phyloP scores from a whole-genome alignment of 1,140 invertebrate species.

The Archivesica marissinica region DNA sequence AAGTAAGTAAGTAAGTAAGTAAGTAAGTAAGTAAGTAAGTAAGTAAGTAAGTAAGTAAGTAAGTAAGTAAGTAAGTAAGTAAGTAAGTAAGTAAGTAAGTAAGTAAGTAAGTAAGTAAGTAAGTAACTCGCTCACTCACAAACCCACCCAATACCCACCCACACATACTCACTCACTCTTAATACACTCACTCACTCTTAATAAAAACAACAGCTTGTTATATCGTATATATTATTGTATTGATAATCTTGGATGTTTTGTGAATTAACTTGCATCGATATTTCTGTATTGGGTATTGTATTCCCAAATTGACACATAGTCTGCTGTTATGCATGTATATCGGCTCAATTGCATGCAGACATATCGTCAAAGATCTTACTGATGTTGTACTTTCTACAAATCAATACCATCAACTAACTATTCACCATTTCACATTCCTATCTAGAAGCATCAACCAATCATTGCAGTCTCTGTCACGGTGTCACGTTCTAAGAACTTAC shows the following conservation, averaged over 20 bases:
- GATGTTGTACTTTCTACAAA: background rate
- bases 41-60: background rate
- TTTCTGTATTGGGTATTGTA: too few relatives aligned
- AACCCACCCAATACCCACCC: too few relatives aligned
- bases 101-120: background rate
- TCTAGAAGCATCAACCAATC: background rate
- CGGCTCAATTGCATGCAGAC: background rate
- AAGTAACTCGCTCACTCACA: background rate
- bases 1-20: background rate
- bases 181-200: too few relatives aligned
- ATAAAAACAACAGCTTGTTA: too few relatives aligned
- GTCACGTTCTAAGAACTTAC: slow-evolving; percentile 1
- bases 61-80: background rate
- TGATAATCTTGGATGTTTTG: too few relatives aligned
- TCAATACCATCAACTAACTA: slow-evolving; percentile 22
- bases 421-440: slow-evolving; percentile 16
- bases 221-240: too few relatives aligned
- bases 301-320: too few relatives aligned
- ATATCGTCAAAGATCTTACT: background rate
- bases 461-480: too few relatives aligned
- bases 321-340: too few relatives aligned
- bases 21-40: background rate
- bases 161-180: too few relatives aligned
- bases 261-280: too few relatives aligned
- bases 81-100: background rate